Conservation (phyloP, 1,140 invertebrate genomes). For the Choristoneura fumiferana region DNA sequence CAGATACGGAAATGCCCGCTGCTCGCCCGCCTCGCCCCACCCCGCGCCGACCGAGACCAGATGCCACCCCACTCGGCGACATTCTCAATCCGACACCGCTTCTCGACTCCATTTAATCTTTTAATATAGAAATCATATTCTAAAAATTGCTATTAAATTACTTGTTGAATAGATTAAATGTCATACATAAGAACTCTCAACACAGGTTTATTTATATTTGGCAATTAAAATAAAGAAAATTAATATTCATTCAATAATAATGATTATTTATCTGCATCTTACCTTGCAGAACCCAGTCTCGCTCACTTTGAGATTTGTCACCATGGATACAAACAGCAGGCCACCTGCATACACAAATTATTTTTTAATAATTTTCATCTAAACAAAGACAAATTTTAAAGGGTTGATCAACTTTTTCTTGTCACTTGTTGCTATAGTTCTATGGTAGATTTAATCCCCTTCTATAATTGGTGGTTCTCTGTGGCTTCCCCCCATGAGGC, state of each 20-base stretch:
- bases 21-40: conserved; percentile 20
- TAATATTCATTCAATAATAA: conserved; percentile 14
- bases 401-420: too few species aligned
- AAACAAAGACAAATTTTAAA: too few species aligned
- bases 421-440: too few species aligned
- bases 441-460: too few species aligned
- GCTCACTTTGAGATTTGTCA: conserved; percentile 93
- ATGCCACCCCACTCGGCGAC: conserved; percentile 32
- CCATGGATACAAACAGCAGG: conserved; percentile 92
- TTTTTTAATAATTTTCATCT: too few species aligned
- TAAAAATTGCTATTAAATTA: too few species aligned
- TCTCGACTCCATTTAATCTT: conserved; percentile 39
- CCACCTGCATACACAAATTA: conserved; percentile 77
- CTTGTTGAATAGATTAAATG: background rate
- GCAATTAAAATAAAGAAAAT: conserved; percentile 24
- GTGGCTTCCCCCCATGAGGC: too few species aligned
- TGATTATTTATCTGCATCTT: conserved; percentile 58
- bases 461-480: too few species aligned
- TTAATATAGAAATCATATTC: background rate
- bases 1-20: conserved; percentile 33
- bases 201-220: conserved; percentile 5
- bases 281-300: conserved; percentile 89
- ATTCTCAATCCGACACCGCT: conserved; percentile 60
- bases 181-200: background rate
- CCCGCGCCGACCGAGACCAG: conserved; percentile 26